Evolutionary conservation across 2,888 invertebrate genomes (phyloP).

Genomic region (Pseudococcus jackbeardsleyi): DNA sequence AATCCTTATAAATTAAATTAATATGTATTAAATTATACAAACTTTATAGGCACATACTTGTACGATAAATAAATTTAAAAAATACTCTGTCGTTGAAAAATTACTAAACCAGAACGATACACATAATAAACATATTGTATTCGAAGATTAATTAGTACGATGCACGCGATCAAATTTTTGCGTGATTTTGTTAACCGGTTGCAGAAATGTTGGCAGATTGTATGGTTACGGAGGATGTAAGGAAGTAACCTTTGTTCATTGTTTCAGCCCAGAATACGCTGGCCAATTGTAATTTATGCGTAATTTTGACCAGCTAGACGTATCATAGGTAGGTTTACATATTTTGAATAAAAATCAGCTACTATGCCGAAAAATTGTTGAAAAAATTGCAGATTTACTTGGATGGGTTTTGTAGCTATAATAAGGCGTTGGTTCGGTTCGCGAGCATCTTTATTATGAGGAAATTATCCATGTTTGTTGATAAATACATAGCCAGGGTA

Average conservation of each 20-base stretch:
- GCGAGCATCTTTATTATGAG: not conserved
- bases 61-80: not conserved
- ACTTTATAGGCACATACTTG: not conserved
- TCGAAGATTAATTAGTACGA: constrained; percentile 14
- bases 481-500: no score
- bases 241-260: constrained; percentile 14
- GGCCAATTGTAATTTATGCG: constrained; percentile 16
- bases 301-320: not conserved
- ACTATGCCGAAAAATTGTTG: not conserved
- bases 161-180: constrained; percentile 22
- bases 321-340: not conserved
- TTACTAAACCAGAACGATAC: constrained; percentile 28
- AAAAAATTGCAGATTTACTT: constrained; percentile 22
- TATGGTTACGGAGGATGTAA: not conserved
- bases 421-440: not conserved
- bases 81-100: constrained; percentile 3
- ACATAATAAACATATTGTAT: not conserved
- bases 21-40: not conserved
- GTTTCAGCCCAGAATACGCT: not conserved
- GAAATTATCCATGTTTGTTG: not conserved
- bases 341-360: not conserved
- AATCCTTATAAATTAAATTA: not conserved
- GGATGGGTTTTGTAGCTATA: not conserved
- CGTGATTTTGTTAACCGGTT: not conserved
- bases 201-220: not conserved